Percentiles rank a stretch among this genome's conserved stretches.
These are phyloP conservation scores for Hermetia illucens DNA, from an alignment of 1,140 invertebrate genomes.

Conservation along the genomic window DNA sequence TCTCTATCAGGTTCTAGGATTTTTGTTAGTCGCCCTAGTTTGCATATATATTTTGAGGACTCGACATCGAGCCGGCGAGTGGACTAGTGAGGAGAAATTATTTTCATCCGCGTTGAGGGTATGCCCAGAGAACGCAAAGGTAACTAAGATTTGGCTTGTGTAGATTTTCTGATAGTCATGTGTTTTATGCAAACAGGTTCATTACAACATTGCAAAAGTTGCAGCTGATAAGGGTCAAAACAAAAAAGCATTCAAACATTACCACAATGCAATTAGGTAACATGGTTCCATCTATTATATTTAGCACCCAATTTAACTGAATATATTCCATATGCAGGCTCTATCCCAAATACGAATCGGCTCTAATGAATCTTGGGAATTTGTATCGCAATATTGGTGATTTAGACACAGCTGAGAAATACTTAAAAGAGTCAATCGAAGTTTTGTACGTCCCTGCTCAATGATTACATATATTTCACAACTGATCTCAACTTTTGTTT, in stretches of 20 bases:
- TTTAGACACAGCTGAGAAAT: slow-evolving; percentile 55
- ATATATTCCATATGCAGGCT: slow-evolving; percentile 37
- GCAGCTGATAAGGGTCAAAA: slow-evolving; percentile 59
- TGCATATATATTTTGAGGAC: slow-evolving; percentile 45
- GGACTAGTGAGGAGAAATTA: slow-evolving; percentile 59
- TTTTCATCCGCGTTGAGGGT: slow-evolving; percentile 58
- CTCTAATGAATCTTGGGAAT: slow-evolving; percentile 95
- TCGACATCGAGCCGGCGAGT: slow-evolving; percentile 57
- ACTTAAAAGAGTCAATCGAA: slow-evolving; percentile 58
- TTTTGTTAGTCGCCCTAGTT: slow-evolving; percentile 27
- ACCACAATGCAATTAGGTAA: slow-evolving; percentile 56
- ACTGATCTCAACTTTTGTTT: slow-evolving; percentile 9
- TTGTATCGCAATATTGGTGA: slow-evolving; percentile 67
- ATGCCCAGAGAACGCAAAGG: slow-evolving; percentile 84
- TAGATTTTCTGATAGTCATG: background rate
- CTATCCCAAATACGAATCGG: slow-evolving; percentile 85
- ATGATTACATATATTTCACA: slow-evolving; percentile 4
- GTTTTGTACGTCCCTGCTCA: slow-evolving; percentile 43
- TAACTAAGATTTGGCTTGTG: slow-evolving; percentile 26
- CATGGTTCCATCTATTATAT: background rate
- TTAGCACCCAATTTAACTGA: slow-evolving; percentile 4
- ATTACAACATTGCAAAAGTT: slow-evolving; percentile 89
- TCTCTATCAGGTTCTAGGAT: slow-evolving; percentile 27
- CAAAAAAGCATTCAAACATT: slow-evolving; percentile 56
- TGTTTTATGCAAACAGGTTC: slow-evolving; percentile 21